Base-by-base conservation (phyloP, 1,140 invertebrate species). In the Schlechtendalia chinensis region DNA sequence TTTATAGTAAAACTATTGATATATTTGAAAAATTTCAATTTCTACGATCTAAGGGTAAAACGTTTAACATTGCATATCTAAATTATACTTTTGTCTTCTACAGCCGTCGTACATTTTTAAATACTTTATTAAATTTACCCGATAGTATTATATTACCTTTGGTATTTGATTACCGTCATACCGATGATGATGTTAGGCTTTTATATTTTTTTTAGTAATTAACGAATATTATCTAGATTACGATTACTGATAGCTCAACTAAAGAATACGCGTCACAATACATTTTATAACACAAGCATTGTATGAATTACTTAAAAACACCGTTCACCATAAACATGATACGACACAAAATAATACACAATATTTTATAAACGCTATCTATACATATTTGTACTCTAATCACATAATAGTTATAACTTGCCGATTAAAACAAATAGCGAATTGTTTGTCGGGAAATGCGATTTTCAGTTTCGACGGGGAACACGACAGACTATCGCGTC, bases 261-360 rank as follows among this genome's bases (percentile, higher is more conserved):
- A 69, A 69, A 0, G 22, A 24, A 16, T 47, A 24, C 14, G 14
- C 63, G 22, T 67, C 14, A 22, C n/a, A 67, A 32, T 11, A 19
- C 17, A 39, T 67, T 67, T 63, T 63, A 24, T 10, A 67, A 16
- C n/a, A 65, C 22, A 24, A 69, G 47, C 22, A 47, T 16, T 6
- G n/a, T 67, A 67, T 47, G 47, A 14, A 69, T 69, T 24, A 47
- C 10, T 69, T n/a, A n/a, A 22, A 39, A 65, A 39, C 19, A 65
- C 29, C n/a, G 12, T 65, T 65, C n/a, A 45, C 22, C 11, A 67
- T 45, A 69, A 69, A 47, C 45, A 5, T 47, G 24, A 16, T 47
- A 69, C 5, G 14, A 67, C 11, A 17, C 22, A 58, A 19, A 58
- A 58, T 22, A 22, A 22, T n/a, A n/a, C n/a, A n/a, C n/a, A n/a